Evolutionary conservation across 2,797 vertebrate genomes (phyloP).

Genomic region (Poecile montanus): DNA sequence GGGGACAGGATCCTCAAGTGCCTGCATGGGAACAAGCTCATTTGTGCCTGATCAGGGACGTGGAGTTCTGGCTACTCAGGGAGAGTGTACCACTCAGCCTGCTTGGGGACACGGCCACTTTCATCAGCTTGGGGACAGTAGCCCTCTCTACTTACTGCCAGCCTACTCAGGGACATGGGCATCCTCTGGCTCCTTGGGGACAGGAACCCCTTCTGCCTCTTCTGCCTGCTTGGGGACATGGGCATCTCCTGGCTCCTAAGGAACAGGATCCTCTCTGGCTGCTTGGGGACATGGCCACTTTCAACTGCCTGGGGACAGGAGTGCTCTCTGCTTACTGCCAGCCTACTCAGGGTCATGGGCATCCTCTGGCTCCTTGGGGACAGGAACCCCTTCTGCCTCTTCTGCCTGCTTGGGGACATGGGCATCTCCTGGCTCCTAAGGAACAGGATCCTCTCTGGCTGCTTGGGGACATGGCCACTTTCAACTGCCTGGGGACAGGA

Average conservation of each 20-base stretch:
- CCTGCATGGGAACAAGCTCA: neutral
- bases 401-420: neutral
- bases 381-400: no score
- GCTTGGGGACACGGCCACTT: neutral
- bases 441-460: neutral
- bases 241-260: neutral
- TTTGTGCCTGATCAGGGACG: neutral
- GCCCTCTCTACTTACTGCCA: neutral
- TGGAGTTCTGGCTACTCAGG: neutral
- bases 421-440: neutral
- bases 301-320: neutral
- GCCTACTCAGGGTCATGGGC: neutral
- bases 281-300: neutral
- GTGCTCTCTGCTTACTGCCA: neutral
- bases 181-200: neutral
- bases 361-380: neutral
- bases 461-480: neutral
- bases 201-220: neutral
- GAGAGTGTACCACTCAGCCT: neutral
- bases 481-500: neutral
- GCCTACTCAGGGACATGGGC: neutral
- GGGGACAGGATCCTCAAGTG: neutral
- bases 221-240: neutral
- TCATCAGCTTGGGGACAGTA: neutral
- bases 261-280: neutral